Evolutionary conservation across 2,888 invertebrate species (phyloP).

Genomic region (Steinernema carpocapsae): DNA sequence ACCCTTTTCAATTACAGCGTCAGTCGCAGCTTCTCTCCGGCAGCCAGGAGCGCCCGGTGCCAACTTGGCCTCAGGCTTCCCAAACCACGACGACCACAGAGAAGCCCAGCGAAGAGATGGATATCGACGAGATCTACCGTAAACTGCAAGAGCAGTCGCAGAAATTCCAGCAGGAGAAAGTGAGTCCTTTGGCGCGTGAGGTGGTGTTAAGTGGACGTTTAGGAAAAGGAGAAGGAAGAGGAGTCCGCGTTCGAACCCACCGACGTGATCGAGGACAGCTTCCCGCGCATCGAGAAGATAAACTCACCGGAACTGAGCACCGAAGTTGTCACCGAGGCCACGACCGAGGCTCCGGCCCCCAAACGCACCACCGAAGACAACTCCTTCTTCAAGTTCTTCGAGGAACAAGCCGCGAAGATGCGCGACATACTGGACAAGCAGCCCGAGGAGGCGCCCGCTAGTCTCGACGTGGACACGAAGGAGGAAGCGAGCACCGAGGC

Average conservation of each 20-base stretch:
- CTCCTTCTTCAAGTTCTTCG: slow-evolving; percentile 26
- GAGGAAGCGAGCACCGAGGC: slow-evolving; percentile 20
- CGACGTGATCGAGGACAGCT: slow-evolving; percentile 19
- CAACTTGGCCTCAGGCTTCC: not conserved
- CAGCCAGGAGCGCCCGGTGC: slow-evolving; percentile 3
- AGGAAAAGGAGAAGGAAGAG: not conserved
- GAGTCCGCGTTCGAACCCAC: not conserved
- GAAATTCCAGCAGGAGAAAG: slow-evolving; percentile 17
- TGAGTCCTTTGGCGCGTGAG: not conserved
- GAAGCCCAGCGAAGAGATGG: not conserved
- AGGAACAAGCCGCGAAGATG: slow-evolving; percentile 26
- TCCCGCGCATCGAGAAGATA: slow-evolving; percentile 19
- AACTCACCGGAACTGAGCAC: not conserved
- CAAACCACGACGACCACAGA: not conserved
- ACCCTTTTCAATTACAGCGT: not conserved
- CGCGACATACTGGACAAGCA: slow-evolving; percentile 5
- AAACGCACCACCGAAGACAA: slow-evolving; percentile 11
- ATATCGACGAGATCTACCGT: slow-evolving; percentile 29
- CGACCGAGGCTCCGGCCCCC: not conserved
- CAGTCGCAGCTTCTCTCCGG: slow-evolving; percentile 24
- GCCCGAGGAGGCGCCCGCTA: not conserved
- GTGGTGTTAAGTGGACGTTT: not conserved
- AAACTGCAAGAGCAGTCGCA: slow-evolving; percentile 18
- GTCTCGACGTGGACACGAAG: not conserved
- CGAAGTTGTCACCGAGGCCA: not conserved